Conservation (phyloP, 2,888 invertebrate species). For the Neria commutata region DNA sequence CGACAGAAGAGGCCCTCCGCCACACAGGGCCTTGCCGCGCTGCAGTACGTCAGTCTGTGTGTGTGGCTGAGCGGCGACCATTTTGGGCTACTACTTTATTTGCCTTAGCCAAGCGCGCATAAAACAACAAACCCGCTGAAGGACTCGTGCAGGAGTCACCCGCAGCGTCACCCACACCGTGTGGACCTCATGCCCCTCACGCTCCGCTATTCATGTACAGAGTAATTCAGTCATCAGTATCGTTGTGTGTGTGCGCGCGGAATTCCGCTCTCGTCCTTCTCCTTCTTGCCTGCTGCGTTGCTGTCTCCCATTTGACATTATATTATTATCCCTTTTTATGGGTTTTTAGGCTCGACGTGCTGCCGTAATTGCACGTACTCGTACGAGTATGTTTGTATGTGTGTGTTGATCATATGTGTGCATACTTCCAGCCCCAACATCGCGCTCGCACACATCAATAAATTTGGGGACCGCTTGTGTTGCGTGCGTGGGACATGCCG, state of each 20-base stretch:
- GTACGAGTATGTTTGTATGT: neutral
- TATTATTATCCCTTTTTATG: constrained; percentile 50
- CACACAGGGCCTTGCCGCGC: neutral
- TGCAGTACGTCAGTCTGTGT: neutral
- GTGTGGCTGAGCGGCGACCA: neutral
- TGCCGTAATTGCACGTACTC: neutral
- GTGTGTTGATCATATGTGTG: constrained; percentile 7
- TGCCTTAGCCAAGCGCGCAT: constrained; percentile 9
- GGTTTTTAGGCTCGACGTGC: constrained; percentile 44
- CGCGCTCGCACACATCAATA: constrained; percentile 46
- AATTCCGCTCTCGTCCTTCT: constrained; percentile 16
- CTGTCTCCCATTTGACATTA: constrained; percentile 50
- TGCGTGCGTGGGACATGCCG: no score
- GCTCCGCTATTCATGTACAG: neutral
- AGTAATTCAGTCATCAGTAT: constrained; percentile 50
- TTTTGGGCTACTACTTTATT: constrained; percentile 13
- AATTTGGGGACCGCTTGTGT: constrained; percentile 36
- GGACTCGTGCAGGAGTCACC: neutral
- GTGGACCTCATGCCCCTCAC: neutral
- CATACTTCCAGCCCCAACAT: no score
- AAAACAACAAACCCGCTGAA: neutral
- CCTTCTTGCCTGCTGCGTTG: neutral
- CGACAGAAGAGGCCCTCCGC: neutral
- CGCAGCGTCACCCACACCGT: neutral
- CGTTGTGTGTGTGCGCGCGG: constrained; percentile 11